phyloP scores from a whole-genome alignment of 2,888 invertebrate genomes.

The Calameuta filiformis region DNA sequence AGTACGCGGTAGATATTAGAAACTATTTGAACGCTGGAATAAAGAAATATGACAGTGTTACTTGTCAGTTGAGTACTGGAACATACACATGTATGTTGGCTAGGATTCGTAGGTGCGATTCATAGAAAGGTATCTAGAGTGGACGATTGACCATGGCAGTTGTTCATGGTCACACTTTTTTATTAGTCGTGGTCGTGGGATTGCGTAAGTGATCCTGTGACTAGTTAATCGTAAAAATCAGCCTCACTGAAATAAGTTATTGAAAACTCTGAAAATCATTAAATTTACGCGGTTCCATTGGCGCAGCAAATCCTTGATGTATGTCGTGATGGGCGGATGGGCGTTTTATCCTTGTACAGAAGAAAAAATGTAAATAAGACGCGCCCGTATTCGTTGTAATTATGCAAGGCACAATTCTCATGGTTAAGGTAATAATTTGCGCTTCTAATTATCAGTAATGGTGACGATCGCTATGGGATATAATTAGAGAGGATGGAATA shows the following conservation, averaged over 20 bases:
- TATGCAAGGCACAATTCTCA: neutral
- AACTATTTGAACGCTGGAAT: neutral
- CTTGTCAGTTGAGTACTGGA: too few species aligned
- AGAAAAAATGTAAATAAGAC: neutral
- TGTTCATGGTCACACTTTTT: slow-evolving; percentile 2
- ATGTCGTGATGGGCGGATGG: neutral
- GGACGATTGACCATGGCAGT: neutral
- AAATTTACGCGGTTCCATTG: neutral
- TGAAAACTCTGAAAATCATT: neutral
- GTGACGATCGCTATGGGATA: neutral
- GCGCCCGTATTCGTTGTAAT: neutral
- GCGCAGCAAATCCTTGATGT: neutral
- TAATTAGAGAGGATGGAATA: neutral
- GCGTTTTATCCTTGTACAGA: neutral
- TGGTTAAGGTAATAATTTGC: neutral
- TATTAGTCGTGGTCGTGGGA: neutral
- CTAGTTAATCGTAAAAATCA: neutral
- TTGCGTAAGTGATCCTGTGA: slow-evolving; percentile 2
- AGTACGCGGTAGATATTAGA: neutral
- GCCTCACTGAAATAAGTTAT: neutral
- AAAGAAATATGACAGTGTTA: too few species aligned
- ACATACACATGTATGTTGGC: neutral
- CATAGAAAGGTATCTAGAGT: neutral
- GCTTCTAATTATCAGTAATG: neutral
- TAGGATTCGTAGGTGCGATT: neutral